Base-by-base conservation (phyloP, 37 sponge, comb jelly and placozoan species). In the Theonella swinhoei region DNA sequence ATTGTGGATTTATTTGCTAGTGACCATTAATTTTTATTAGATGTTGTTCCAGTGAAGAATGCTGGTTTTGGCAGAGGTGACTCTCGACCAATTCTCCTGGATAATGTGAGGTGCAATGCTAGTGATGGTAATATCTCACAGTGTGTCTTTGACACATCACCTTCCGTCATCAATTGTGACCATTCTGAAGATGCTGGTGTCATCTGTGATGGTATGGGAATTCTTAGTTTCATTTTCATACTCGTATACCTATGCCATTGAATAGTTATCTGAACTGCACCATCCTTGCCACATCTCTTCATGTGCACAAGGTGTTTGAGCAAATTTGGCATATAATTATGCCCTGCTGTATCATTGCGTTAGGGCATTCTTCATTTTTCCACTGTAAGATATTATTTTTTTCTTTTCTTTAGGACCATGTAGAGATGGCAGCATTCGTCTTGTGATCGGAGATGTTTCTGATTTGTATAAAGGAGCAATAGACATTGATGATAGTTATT, bases 111-210 rank as follows among this genome's bases (percentile, higher is more conserved):
- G 11, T 85, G 85, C 41, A 70, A 43, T 70, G 85, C 78, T 26
- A 78, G 1, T 37, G 85, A 85, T 31, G 19, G 20, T 0, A 36
- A 3, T n/a, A 63, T 85, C 3, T 43, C 33, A 28, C 62, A 75
- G 4, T 85, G 85, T 39, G 4, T 1, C 33, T 39, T 20, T 24
- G 8, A n/a, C 25, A 9, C 25, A 9, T 17, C 30, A 24, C 32
- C 59, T 7, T n/a, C 29, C 19, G 33, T 62, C 77, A 62, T 61
- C 26, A 61, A 59, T 0, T 85, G 85, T 59, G 72, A 70, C 43
- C 85, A 85, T 40, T 36, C 85, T 3, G 71, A 78, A 42, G 85
- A 85, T 85, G 85, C 85, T 25, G 78, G 79, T 17, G 78, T 85
- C 31, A 61, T 35, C 22, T 85, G 85, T 85, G 62, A 9, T 67